Conservation (phyloP, 2,888 invertebrate genomes). For the Aphodius granarius region DNA sequence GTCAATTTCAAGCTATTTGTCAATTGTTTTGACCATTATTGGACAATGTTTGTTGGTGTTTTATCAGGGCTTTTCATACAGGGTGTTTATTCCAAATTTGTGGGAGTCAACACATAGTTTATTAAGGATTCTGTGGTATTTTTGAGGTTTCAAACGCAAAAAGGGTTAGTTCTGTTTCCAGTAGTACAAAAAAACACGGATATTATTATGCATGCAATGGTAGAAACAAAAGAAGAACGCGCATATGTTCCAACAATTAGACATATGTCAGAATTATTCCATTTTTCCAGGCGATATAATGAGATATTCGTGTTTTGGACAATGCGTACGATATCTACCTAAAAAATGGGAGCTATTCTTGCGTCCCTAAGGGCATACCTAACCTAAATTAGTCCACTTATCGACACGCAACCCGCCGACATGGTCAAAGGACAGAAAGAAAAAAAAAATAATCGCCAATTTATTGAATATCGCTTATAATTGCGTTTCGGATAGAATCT, state of each 20-base stretch:
- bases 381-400: neutral
- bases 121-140: no score
- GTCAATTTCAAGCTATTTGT: neutral
- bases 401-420: neutral
- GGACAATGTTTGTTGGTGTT: neutral
- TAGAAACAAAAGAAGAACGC: neutral
- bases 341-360: neutral
- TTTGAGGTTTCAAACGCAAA: no score
- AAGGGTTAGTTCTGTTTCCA: no score
- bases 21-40: neutral
- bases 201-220: neutral
- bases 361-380: neutral
- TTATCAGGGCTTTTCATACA: neutral
- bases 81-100: no score
- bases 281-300: neutral
- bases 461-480: neutral
- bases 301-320: neutral
- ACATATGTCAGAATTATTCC: neutral
- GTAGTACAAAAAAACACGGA: no score
- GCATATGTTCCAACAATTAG: neutral
- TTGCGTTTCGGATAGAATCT: neutral
- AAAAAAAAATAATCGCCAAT: neutral
- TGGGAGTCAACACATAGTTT: no score
- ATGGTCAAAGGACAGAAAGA: no score
- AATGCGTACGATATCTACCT: neutral